Base-by-base conservation (phyloP, 2,888 invertebrate species). In the Apantesis nais region DNA sequence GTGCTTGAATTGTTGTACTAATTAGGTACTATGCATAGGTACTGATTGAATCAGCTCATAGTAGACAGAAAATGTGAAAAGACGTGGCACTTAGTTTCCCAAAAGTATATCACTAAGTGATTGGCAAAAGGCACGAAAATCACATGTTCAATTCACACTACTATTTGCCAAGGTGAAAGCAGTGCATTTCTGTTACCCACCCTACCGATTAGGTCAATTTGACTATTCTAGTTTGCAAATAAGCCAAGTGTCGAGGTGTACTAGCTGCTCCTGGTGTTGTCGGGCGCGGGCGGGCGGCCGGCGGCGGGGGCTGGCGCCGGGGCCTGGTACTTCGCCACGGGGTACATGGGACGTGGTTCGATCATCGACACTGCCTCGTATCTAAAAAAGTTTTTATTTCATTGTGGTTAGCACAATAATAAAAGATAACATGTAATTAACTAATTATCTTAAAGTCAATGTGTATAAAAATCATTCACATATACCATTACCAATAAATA, bases 341-440 rank as follows among this genome's bases (percentile, higher is more conserved):
- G 85, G 85, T 85, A 93, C 92, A 95, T 90, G 1, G 95, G 91
- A 29, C 91, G 90, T 22, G 95, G 84, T 76, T 89, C 88, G 61
- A 95, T 87, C 9, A 81, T 75, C 0, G 95, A 93, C 8, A 95
- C 95, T 8, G 85, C 86, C 61, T 95, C 95, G 76, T 88, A 94
- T 80, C 95, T 95, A 83, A 9, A 78, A 78, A 11, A 64, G 16
- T 44, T 44, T 39, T 65, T 29, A 25, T 31, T 1, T 25, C 2
- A 25, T 34, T 48, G n/a, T 64, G 29, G 22, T 34, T 41, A 16
- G 22, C 22, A 0, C 44, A 19, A 4, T 19, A 44, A 14, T 39
- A n/a, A n/a, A n/a, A n/a, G n/a, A n/a, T n/a, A n/a, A n/a, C n/a
- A n/a, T n/a, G n/a, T n/a, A n/a, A n/a, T n/a, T n/a, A n/a, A n/a